Evolutionary conservation across 2,797 vertebrate genomes (phyloP).

Genomic region (Tokudaia muenninki): DNA sequence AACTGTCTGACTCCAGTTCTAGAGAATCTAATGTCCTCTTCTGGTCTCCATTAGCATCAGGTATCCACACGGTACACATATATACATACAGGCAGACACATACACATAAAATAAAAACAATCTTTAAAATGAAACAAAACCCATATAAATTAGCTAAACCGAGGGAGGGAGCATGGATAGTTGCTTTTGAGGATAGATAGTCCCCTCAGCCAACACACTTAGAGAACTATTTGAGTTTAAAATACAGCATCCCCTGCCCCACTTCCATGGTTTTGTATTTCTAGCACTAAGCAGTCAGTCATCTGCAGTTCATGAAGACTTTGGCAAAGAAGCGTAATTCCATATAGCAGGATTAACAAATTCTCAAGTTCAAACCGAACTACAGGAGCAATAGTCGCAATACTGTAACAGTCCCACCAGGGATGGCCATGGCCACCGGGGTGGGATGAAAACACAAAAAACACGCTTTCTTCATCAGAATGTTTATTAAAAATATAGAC

Average conservation of each 20-base stretch:
- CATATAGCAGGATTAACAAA: conserved; percentile 31
- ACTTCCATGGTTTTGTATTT: not conserved
- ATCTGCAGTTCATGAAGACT: not conserved
- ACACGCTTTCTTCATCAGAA: conserved; percentile 49
- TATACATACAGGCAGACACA: not conserved
- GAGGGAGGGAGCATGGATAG: not conserved
- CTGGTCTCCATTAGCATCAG: not conserved
- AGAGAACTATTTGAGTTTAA: conserved; percentile 21
- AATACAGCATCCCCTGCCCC: not conserved
- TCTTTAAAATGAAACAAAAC: not conserved
- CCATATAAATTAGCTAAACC: not conserved
- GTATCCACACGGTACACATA: not conserved
- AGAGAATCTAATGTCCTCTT: not conserved
- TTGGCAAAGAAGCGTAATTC: not conserved
- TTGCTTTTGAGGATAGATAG: not conserved
- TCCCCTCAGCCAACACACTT: not conserved
- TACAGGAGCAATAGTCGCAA: not conserved
- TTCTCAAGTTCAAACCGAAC: conserved; percentile 36
- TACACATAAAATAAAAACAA: not conserved
- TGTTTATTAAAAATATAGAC: conserved; percentile 82
- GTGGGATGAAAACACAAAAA: conserved; percentile 1
- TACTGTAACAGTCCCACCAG: not conserved
- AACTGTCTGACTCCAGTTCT: not conserved
- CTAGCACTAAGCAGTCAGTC: not conserved
- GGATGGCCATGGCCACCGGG: conserved; percentile 1